Base-by-base conservation (phyloP, 2,888 invertebrate genomes). In the Antitype chi region DNA sequence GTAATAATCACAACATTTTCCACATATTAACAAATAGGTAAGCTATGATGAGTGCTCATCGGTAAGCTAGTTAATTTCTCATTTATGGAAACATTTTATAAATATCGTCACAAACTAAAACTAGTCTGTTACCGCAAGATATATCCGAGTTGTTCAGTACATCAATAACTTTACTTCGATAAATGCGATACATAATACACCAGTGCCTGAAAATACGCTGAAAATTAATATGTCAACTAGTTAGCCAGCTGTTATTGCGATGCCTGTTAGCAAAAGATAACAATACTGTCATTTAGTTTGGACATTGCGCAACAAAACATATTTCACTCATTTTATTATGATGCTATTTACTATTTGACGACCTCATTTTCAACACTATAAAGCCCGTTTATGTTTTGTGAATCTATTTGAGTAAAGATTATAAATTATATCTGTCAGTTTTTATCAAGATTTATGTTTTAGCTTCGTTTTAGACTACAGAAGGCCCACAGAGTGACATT, bases 231-330 rank as follows among this genome's bases (percentile, higher is more conserved):
- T 69, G 25, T 52, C 69, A 69, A 9, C 20, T 49, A 66, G 20
- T 38, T 71, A 38, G 15, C 38, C 6, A 20, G 32, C 3, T 3
- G 17, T 66, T 9, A 71, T 15, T 49, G n/a, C 23, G 17, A 7
- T 47, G 52, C 74, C 52, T 74, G 74, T 9, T 28, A 13, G 11
- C 17, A n/a, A 9, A 25, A 74, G 74, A 74, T 52, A 74, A 60
- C 23, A 52, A 52, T 23, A 23, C 13, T n/a, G 17, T 6, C 38
- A 74, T 60, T 52, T 60, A 20, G 4, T 60, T 28, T 23, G 60
- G 43, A 60, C 2, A 23, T 23, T 25, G 15, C 20, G 20, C 1
- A 59, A 13, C 9, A 53, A 49, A 38, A 11, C 1, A 25, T 3
- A 74, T 23, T 73, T 74, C 23, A 25, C 23, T 25, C 25, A 38